phyloP scores from a whole-genome alignment of 2,113 vertebrate species.

The Geothlypis trichas region DNA sequence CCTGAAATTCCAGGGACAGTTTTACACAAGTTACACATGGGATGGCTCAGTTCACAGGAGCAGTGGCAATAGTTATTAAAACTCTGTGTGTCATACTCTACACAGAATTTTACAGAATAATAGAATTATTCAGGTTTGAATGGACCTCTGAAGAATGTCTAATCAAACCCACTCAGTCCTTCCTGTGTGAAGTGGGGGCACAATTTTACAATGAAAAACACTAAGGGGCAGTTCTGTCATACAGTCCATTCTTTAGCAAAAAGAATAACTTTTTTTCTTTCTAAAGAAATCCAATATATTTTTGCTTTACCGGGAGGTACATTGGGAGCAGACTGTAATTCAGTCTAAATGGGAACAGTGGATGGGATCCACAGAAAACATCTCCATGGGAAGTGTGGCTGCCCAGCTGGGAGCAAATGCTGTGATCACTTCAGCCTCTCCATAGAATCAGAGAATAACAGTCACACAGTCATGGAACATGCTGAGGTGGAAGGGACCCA shows the following conservation, averaged over 20 bases:
- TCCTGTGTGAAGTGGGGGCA: not conserved
- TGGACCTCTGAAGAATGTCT: not conserved
- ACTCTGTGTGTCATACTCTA: not conserved
- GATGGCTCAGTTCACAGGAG: not conserved
- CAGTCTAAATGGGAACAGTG: not conserved
- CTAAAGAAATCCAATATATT: not conserved
- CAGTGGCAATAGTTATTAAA: not conserved
- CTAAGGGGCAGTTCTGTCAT: not conserved
- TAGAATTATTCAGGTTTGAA: not conserved
- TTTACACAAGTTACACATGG: not conserved
- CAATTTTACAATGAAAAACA: not conserved
- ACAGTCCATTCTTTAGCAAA: not conserved
- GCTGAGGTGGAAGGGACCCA: not conserved
- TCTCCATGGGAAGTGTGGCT: not conserved
- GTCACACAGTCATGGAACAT: not conserved
- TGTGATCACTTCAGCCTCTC: not conserved
- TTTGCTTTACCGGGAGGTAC: not conserved
- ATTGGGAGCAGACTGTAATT: not conserved
- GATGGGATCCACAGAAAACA: not conserved
- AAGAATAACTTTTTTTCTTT: not conserved
- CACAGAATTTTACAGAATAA: not conserved
- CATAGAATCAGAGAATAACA: not conserved
- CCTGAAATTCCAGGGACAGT: not conserved
- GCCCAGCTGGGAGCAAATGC: not conserved
- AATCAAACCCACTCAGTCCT: not conserved